Evolutionary conservation across 2,113 vertebrate species (phyloP).

Genomic region (Camelus bactrianus): DNA sequence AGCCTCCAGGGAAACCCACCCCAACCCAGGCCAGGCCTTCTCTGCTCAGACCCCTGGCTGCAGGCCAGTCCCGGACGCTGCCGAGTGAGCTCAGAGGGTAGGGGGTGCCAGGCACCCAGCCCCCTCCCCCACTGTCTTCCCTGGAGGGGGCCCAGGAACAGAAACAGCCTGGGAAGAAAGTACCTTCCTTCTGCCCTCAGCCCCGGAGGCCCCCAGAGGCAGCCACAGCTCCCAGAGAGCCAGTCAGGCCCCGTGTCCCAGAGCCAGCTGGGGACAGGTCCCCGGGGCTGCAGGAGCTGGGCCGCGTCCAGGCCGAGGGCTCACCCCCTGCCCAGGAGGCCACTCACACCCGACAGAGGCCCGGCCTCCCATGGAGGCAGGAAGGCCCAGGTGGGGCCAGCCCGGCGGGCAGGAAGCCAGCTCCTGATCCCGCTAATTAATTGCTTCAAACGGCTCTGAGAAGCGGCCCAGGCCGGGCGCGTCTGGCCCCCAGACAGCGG

Average conservation of each 20-base stretch:
- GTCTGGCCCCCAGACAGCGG: conserved; percentile 30
- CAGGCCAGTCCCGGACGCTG: background rate
- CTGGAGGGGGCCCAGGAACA: background rate
- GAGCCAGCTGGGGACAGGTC: background rate
- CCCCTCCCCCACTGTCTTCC: background rate
- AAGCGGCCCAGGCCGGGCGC: conserved; percentile 55
- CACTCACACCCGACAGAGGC: background rate
- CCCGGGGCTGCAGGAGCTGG: no score
- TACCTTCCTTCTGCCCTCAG: background rate
- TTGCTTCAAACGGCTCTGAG: background rate
- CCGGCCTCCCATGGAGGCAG: background rate
- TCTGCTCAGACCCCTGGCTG: background rate
- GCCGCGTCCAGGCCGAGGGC: background rate
- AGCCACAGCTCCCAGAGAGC: background rate
- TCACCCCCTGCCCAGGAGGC: background rate
- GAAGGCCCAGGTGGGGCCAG: background rate
- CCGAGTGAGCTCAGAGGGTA: fast-evolving
- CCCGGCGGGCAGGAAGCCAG: background rate
- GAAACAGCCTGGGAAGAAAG: background rate
- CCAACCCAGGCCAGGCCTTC: fast-evolving
- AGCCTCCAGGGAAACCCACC: background rate
- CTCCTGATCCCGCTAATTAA: conserved; percentile 58
- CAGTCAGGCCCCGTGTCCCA: background rate
- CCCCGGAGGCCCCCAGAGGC: background rate
- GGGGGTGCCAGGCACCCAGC: background rate